Conservation (phyloP, 1,140 invertebrate genomes). For the Drosophila leontia region DNA sequence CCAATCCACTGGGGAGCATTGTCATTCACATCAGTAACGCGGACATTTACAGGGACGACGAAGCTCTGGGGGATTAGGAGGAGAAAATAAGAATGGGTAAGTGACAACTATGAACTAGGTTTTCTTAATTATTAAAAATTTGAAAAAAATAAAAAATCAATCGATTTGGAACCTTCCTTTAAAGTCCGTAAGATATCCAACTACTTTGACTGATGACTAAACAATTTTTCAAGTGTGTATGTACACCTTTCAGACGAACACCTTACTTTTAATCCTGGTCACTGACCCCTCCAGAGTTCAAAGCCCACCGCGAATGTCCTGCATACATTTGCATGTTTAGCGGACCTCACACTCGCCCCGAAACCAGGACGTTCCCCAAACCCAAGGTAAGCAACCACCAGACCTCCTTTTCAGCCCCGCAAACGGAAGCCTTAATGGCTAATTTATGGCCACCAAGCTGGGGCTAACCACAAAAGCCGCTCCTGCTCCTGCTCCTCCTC, state of each 20-base stretch:
- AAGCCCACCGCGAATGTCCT: constrained; percentile 66
- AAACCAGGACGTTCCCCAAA: constrained; percentile 8
- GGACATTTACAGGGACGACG: constrained; percentile 94
- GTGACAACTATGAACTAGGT: neutral
- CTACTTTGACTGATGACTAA: neutral
- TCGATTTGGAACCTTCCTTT: neutral
- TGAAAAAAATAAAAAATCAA: too few species aligned
- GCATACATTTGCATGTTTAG: constrained; percentile 79
- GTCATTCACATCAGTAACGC: constrained; percentile 97
- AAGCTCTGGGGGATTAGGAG: constrained; percentile 88
- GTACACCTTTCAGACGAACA: constrained; percentile 56
- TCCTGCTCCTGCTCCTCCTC: neutral
- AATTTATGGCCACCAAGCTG: constrained; percentile 76
- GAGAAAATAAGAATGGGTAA: neutral
- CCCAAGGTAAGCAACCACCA: constrained; percentile 11
- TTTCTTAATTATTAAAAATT: too few species aligned
- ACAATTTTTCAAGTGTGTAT: constrained; percentile 17
- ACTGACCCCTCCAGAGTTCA: constrained; percentile 71
- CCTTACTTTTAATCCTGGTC: constrained; percentile 55
- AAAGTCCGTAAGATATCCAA: neutral
- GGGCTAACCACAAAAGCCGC: constrained; percentile 52
- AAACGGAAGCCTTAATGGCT: constrained; percentile 78
- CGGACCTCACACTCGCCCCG: constrained; percentile 10
- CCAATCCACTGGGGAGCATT: constrained; percentile 94
- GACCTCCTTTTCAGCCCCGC: constrained; percentile 14